Percentiles rank a stretch among this genome's conserved stretches.
Conservation (phyloP, 2,797 vertebrate species). For the Platalea minor region DNA sequence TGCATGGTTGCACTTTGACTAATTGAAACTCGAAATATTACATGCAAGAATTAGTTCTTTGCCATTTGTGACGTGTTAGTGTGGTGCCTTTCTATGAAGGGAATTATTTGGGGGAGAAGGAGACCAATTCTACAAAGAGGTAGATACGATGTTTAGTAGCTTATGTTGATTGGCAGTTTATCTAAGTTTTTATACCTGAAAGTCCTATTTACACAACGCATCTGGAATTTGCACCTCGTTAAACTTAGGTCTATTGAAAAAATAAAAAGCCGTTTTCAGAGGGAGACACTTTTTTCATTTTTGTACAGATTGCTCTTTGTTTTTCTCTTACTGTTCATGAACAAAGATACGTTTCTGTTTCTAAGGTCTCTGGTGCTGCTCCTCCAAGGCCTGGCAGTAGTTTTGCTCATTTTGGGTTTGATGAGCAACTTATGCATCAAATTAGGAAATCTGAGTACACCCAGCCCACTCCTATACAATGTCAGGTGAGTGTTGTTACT, state of each 20-base stretch:
- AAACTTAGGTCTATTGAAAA: neutral
- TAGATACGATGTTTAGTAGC: neutral
- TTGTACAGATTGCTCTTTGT: neutral
- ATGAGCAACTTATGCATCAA: slow-evolving; percentile 97
- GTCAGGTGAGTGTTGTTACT: slow-evolving; percentile 82
- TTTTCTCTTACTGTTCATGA: neutral
- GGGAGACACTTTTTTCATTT: neutral
- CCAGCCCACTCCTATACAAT: slow-evolving; percentile 97
- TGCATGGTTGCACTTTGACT: neutral
- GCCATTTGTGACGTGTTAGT: neutral
- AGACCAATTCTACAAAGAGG: neutral
- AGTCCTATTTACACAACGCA: neutral
- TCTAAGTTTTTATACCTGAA: neutral
- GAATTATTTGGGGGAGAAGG: neutral
- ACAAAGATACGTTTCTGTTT: slow-evolving; percentile 26
- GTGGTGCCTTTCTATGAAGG: neutral
- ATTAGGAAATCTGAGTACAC: slow-evolving; percentile 99
- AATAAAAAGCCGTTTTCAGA: neutral
- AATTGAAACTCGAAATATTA: neutral
- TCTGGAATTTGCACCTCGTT: neutral
- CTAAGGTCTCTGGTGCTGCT: slow-evolving; percentile 95
- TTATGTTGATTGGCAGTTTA: neutral
- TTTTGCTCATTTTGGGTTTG: slow-evolving; percentile 97
- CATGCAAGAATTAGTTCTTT: neutral
- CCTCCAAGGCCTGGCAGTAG: slow-evolving; percentile 94